Evolutionary conservation across 2,888 invertebrate genomes (phyloP), one percentile per base, ranked within the genome.

Genomic region (Hybos culiciformis): DNA sequence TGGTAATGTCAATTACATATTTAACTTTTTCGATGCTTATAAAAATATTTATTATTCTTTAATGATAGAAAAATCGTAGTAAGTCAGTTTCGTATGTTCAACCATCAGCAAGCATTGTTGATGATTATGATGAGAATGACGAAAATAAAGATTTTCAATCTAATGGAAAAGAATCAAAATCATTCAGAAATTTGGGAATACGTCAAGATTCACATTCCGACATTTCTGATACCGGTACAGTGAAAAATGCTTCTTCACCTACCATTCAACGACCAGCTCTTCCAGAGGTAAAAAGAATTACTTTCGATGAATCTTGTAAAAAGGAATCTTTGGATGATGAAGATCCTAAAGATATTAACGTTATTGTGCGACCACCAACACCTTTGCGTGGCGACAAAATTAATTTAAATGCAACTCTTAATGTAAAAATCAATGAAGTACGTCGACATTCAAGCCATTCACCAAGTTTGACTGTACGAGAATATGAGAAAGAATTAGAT

Each of bases 321-420:
- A 63, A 64, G 59, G 66, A 66, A 61, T 65, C 64, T 52, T 59
- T 63, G 59, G 64, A 66, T 61, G 63, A 64, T 58, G 64, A 62
- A 58, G 61, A 57, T 58, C 63, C 63, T 46, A 61, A 60, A 59
- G 76, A 75, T 69, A 79, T 81, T 46, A 77, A 78, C 61, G 80
- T 82, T 32, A 75, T 82, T 39, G 79, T 82, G 32, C 78, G 83
- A 58, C 82, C 82, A 48, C 82, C 83, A 34, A 82, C 83, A 42
- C 81, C 82, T 37, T 73, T 78, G 46, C 70, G 75, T 55, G 76
- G 75, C 51, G 78, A 80, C 52, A 72, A 71, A 47, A 50, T 61
- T 38, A 70, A 69, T 54, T 68, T 70, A 47, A 66, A 68, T 49
- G 52, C 68, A 31, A 52, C 59, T 34, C 56, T 56, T 19, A 57